phyloP scores from a whole-genome alignment of 1,140 invertebrate species.

The Anastrepha ludens region DNA sequence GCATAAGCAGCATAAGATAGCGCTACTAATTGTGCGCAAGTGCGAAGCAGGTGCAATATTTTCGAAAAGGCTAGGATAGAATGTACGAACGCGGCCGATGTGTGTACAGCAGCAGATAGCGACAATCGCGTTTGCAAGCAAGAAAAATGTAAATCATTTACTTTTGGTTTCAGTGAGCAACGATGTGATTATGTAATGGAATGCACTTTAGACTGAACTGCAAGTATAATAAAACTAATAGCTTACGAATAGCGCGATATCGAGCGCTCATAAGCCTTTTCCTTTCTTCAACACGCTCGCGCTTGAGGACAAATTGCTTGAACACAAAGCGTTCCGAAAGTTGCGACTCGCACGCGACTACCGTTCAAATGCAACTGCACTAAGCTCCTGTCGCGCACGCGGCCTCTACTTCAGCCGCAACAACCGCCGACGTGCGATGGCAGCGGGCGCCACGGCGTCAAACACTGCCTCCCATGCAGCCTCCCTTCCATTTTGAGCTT shows the following conservation, averaged over 20 bases:
- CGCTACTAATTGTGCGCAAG: background rate
- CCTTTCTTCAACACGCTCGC: background rate
- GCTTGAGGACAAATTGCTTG: background rate
- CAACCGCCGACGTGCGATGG: background rate
- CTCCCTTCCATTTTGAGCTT: background rate
- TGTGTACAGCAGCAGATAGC: too few species aligned
- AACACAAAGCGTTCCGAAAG: background rate
- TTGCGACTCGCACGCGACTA: constrained; percentile 9
- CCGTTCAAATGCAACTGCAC: constrained; percentile 32
- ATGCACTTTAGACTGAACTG: too few species aligned
- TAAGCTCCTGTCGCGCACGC: background rate
- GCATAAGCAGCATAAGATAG: background rate
- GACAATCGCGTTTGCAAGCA: background rate
- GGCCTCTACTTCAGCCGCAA: constrained; percentile 15
- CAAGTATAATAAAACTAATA: too few species aligned
- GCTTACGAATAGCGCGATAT: too few species aligned
- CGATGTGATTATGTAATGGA: background rate
- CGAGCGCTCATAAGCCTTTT: too few species aligned
- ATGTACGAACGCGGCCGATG: too few species aligned
- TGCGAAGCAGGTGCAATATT: background rate
- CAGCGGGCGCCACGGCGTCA: background rate
- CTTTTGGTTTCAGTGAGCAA: constrained; percentile 14
- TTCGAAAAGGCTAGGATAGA: background rate
- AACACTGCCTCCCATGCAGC: background rate
- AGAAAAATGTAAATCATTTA: background rate